phyloP scores from a whole-genome alignment of 1,140 invertebrate species.

The Nymphalis io region DNA sequence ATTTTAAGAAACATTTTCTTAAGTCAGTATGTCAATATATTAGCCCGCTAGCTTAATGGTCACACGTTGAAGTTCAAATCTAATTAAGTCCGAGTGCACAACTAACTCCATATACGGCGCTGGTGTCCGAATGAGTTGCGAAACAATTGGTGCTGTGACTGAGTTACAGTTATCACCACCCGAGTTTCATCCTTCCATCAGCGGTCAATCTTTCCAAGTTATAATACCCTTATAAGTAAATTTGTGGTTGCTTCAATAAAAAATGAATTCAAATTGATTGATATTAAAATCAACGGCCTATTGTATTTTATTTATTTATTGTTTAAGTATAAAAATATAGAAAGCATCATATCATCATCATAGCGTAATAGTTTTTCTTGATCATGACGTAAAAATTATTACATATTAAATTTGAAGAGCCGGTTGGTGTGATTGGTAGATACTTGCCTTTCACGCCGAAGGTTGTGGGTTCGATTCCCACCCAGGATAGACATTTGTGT shows the following conservation, averaged over 20 bases:
- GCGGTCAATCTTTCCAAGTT: not conserved
- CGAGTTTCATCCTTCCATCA: slow-evolving; percentile 10
- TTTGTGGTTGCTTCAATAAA: slow-evolving; percentile 12
- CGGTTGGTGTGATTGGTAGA: no score
- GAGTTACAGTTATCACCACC: slow-evolving; percentile 16
- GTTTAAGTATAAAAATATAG: not conserved
- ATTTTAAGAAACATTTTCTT: no score
- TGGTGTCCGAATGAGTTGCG: slow-evolving; percentile 8
- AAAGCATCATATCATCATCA: not conserved
- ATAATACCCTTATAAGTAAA: slow-evolving; percentile 22
- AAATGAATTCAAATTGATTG: not conserved
- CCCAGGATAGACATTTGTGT: no score
- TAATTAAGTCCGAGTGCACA: slow-evolving; percentile 18
- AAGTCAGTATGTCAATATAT: not conserved
- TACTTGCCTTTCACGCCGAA: no score
- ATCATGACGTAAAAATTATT: no score
- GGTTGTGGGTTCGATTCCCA: no score
- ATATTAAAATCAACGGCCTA: slow-evolving; percentile 5
- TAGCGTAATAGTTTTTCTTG: no score
- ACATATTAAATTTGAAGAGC: no score
- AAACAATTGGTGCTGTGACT: slow-evolving; percentile 18
- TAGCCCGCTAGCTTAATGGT: not conserved
- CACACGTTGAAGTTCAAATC: slow-evolving; percentile 9
- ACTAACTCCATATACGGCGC: slow-evolving; percentile 8
- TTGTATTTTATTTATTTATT: slow-evolving; percentile 9